Evolutionary conservation across 2,888 invertebrate species (phyloP).

Genomic region (Platycnemis pennipes): DNA sequence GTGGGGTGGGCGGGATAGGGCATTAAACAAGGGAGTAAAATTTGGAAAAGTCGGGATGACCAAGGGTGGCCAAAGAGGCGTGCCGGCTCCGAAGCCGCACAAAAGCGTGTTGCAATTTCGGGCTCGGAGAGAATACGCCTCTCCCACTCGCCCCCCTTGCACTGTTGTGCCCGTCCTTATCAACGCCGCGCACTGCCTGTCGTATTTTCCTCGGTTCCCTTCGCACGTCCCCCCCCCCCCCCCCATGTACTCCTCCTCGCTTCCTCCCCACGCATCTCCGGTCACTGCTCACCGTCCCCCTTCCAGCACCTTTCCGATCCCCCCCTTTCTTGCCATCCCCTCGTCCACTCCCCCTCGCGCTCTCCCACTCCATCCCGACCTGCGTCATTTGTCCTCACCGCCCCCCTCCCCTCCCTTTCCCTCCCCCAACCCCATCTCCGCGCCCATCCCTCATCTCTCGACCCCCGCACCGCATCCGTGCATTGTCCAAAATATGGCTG

Average conservation of each 20-base stretch:
- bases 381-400: slow-evolving; percentile 36
- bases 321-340: neutral
- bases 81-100: neutral
- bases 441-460: slow-evolving; percentile 6
- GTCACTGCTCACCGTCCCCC: neutral
- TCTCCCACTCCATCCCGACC: neutral
- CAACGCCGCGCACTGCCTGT: neutral
- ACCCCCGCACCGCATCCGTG: neutral
- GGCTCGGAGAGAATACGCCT: neutral
- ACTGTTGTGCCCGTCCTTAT: neutral
- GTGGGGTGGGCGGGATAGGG: neutral
- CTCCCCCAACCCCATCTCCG: neutral
- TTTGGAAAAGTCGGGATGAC: neutral
- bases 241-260: neutral
- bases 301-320: neutral
- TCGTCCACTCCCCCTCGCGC: neutral
- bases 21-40: neutral
- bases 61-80: neutral
- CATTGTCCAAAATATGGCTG: slow-evolving; percentile 46
- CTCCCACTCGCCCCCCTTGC: neutral
- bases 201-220: neutral
- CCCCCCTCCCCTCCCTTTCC: neutral
- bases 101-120: slow-evolving; percentile 33
- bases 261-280: neutral
- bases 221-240: neutral